phyloP scores from a whole-genome alignment of 2,797 vertebrate genomes.

The Pipistrellus pipistrellus region DNA sequence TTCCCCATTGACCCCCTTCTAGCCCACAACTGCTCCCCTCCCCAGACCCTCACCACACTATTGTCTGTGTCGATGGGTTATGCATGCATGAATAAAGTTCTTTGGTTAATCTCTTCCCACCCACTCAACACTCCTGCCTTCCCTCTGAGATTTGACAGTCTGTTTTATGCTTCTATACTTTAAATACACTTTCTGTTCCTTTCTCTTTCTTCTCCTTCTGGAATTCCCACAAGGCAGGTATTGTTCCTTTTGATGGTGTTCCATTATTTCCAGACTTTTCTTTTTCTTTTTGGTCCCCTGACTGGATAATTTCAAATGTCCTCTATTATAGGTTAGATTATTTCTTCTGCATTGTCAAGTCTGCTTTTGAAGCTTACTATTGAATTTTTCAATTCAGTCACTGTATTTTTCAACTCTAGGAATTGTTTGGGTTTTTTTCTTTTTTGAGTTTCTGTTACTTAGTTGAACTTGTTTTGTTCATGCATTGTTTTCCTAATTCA shows the following conservation, averaged over 20 bases:
- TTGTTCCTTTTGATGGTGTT: neutral
- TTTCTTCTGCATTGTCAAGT: neutral
- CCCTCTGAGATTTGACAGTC: no score
- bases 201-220: neutral
- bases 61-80: no score
- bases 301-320: neutral
- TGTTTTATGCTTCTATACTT: neutral
- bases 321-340: neutral
- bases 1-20: no score
- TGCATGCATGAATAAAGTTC: no score
- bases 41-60: no score
- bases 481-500: neutral
- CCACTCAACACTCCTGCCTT: no score
- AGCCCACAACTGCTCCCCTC: no score
- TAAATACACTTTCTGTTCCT: neutral
- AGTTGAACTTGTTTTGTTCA: conserved; percentile 11
- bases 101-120: no score
- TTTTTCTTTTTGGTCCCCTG: neutral
- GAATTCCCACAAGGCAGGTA: neutral
- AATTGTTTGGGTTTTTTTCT: neutral
- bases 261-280: neutral
- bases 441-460: neutral
- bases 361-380: neutral
- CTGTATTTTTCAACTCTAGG: neutral
- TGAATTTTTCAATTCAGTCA: neutral